Conservation (phyloP, 2,888 invertebrate genomes). For the Lasioglossum calceatum region DNA sequence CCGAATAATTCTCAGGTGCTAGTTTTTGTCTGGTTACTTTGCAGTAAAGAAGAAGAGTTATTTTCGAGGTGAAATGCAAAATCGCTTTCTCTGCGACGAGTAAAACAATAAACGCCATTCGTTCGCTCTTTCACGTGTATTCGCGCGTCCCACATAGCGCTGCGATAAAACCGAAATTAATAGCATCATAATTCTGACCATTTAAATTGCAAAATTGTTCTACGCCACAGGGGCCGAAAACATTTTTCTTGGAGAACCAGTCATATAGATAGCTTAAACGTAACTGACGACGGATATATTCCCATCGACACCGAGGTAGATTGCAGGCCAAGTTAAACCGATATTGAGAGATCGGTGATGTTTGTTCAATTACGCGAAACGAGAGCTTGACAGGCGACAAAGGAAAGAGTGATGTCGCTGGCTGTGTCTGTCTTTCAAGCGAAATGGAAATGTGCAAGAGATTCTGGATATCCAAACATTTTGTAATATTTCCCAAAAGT, state of each 20-base stretch:
- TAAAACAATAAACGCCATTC: conserved; percentile 4
- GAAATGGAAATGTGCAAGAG: neutral
- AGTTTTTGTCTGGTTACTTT: neutral
- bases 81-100: neutral
- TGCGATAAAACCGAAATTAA: conserved; percentile 29
- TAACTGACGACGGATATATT: conserved; percentile 26
- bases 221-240: neutral
- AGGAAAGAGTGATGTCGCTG: conserved; percentile 21
- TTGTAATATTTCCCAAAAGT: neutral
- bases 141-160: neutral
- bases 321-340: conserved; percentile 8
- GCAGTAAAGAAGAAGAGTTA: neutral
- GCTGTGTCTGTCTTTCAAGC: conserved; percentile 8
- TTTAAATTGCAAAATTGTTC: conserved; percentile 28
- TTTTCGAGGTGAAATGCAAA: neutral
- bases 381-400: conserved; percentile 17
- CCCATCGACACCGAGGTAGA: conserved; percentile 11
- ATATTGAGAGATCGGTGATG: conserved; percentile 18
- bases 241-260: neutral
- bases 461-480: neutral
- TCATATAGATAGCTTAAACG: conserved; percentile 18
- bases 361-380: conserved; percentile 21
- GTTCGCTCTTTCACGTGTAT: neutral
- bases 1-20: conserved; percentile 1
- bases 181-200: conserved; percentile 1